These are phyloP conservation scores for Xenops minutus DNA, from an alignment of 2,797 vertebrate genomes.

Conservation along the genomic window DNA sequence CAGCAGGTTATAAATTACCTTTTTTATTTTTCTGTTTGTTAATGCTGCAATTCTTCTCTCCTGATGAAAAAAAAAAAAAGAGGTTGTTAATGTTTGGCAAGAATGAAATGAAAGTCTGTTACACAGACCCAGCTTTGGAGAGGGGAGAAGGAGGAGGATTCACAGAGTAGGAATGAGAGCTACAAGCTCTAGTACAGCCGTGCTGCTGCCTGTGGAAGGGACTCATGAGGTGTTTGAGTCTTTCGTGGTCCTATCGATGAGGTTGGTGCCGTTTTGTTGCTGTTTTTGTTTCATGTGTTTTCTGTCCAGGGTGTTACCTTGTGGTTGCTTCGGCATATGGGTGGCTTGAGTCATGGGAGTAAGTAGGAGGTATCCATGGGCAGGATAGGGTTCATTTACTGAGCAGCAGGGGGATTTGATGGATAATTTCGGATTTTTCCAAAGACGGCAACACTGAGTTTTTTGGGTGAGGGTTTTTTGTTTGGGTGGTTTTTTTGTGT, in stretches of 20 bases:
- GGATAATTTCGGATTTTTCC: neutral
- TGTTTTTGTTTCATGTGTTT: neutral
- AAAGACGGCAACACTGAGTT: neutral
- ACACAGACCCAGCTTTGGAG: neutral
- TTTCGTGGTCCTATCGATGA: neutral
- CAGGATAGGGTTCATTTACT: neutral
- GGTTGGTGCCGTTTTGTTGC: neutral
- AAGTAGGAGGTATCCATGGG: neutral
- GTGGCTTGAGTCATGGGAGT: conserved; percentile 24
- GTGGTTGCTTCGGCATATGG: neutral
- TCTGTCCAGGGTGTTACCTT: conserved; percentile 9
- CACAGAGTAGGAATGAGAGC: neutral
- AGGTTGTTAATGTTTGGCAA: conserved; percentile 32
- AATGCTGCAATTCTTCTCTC: neutral
- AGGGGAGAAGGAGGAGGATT: neutral
- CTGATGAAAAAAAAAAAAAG: neutral
- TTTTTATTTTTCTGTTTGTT: conserved; percentile 52
- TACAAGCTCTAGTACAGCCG: accelerated
- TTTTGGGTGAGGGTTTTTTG: neutral
- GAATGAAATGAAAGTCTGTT: conserved; percentile 21
- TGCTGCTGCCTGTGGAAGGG: neutral
- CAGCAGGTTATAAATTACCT: conserved; percentile 47
- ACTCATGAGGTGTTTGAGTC: neutral
- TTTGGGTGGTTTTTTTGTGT: neutral
- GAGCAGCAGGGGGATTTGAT: neutral